A percentile compares a stretch with the other conserved stretches of the same genome.
Conservation (phyloP, 1,140 invertebrate species). For the Limonius californicus region DNA sequence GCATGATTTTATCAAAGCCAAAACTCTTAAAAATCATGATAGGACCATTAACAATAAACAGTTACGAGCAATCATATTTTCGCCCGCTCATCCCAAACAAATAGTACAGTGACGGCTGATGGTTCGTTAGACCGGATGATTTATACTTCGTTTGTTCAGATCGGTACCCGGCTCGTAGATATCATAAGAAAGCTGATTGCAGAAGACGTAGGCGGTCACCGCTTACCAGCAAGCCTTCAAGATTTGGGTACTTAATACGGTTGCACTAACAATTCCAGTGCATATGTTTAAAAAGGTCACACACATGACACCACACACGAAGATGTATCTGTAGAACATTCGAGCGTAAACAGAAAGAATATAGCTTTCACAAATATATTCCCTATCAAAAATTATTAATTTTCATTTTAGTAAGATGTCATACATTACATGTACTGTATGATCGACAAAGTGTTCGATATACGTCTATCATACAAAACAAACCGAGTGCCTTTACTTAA, state of each 20-base stretch:
- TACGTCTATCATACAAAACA: too few relatives aligned
- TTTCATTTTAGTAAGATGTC: too few relatives aligned
- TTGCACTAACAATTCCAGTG: background rate
- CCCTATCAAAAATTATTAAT: too few relatives aligned
- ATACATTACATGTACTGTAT: too few relatives aligned
- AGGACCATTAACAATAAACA: conserved; percentile 12
- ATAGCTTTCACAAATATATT: too few relatives aligned
- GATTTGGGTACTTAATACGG: background rate
- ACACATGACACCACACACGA: background rate
- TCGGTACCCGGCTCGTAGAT: background rate
- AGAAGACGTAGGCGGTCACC: background rate
- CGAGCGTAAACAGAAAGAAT: too few relatives aligned
- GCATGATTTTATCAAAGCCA: background rate
- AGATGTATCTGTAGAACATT: too few relatives aligned
- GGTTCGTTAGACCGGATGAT: conserved; percentile 14
- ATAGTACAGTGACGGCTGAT: conserved; percentile 8
- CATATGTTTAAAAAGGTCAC: background rate
- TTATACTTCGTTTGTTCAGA: conserved; percentile 14
- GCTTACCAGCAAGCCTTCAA: background rate
- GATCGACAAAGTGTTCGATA: too few relatives aligned
- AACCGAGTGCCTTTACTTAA: too few relatives aligned
- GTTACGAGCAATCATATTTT: conserved; percentile 7
- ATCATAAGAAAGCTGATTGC: conserved; percentile 4
- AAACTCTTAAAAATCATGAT: background rate
- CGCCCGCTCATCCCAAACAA: background rate